Evolutionary conservation across 2,888 invertebrate genomes (phyloP).

Genomic region (Lucinisca nassula): DNA sequence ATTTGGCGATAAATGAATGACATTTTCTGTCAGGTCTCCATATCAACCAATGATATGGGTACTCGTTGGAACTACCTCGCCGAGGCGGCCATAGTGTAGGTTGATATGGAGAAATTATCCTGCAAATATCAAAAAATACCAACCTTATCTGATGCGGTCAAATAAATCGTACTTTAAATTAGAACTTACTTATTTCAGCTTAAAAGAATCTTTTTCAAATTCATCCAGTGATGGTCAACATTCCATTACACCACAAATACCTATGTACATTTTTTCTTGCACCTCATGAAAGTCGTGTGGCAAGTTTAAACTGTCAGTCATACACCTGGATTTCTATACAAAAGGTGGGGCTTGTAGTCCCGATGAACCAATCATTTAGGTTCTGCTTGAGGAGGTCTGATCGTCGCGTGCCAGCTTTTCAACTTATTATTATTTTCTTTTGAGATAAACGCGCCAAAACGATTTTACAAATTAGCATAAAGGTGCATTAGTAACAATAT

Average conservation of each 20-base stretch:
- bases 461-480: neutral
- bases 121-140: too few relatives aligned
- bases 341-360: slow-evolving; percentile 47
- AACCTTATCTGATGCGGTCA: too few relatives aligned
- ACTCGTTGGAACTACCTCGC: too few relatives aligned
- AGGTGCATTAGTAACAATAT: neutral
- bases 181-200: too few relatives aligned
- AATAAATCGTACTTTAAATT: too few relatives aligned
- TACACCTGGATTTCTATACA: slow-evolving; percentile 33
- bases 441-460: neutral
- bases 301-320: slow-evolving; percentile 44
- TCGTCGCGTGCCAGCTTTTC: slow-evolving; percentile 49
- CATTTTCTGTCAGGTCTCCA: too few relatives aligned
- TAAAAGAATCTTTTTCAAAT: too few relatives aligned
- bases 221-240: too few relatives aligned
- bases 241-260: slow-evolving; percentile 20
- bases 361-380: slow-evolving; percentile 54
- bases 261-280: slow-evolving; percentile 25
- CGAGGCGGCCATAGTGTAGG: too few relatives aligned
- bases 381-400: slow-evolving; percentile 40
- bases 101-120: too few relatives aligned
- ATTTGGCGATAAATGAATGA: too few relatives aligned
- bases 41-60: too few relatives aligned
- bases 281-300: slow-evolving; percentile 64
- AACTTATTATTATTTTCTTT: neutral